Base-by-base conservation (phyloP, 2,888 invertebrate genomes). In the Eupithecia subumbrata region DNA sequence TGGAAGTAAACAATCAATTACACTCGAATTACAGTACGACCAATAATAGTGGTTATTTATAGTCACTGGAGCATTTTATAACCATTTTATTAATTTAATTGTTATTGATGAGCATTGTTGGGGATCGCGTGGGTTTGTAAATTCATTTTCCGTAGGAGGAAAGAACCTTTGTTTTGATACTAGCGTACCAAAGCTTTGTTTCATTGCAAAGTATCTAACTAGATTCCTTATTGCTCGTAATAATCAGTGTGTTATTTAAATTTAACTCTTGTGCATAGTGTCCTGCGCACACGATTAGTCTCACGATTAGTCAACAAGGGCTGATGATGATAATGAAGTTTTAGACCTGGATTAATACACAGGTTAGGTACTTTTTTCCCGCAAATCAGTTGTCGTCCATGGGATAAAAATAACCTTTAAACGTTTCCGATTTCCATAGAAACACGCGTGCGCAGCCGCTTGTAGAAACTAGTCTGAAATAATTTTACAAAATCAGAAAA, bases 1-100 rank as follows among this genome's bases (percentile, higher is more conserved):
- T 91, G 90, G 89, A 92, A 91, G 91, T 90, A 92, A 92, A 93
- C 91, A 92, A 91, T 92, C 92, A 92, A 93, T 94, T 94, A 91
- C 87, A 87, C 84, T 90, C 91, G 89, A 93, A 90, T 92, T 92
- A 92, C 92, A 88, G 88, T 84, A 86, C 88, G 86, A 84, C 88
- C 89, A 87, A 87, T 91, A 91, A 93, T 91, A 92, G 92, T 87
- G 90, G 91, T 91, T 89, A 92, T 94, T 92, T 92, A 93, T 92
- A 90, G 91, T 90, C 89, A 86, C 87, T 90, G 88, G 86, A 86
- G 88, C 89, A 90, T 92, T 91, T 92, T 93, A 93, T 93, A 92
- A 92, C 90, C 91, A 89, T 90, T 91, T 92, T 91, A 91, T 89
- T 92, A 90, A 92, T 93, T 91, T 92, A 92, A 93, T 92, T 93